Evolutionary conservation across 2,113 vertebrate genomes (phyloP).

Genomic region (Romanogobio albipinnatus): DNA sequence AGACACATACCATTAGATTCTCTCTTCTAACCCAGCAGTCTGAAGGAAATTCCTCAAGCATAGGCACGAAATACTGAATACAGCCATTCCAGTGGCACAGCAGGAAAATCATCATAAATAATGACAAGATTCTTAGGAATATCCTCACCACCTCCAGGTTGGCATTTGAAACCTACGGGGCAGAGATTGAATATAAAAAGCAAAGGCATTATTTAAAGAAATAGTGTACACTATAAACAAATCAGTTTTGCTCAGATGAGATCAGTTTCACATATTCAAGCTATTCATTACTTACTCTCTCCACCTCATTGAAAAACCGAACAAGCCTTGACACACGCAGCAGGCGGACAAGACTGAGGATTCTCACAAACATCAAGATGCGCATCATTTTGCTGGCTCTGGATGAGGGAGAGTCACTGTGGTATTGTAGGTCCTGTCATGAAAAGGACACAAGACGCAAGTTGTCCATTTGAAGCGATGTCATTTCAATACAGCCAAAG

Average conservation of each 20-base stretch:
- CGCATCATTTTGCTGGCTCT: conserved; percentile 76
- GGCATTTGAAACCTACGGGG: conserved; percentile 71
- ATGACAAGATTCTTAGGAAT: conserved; percentile 72
- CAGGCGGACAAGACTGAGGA: conserved; percentile 74
- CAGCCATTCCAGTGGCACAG: conserved; percentile 80
- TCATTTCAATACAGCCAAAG: not conserved
- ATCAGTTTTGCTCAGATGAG: not conserved
- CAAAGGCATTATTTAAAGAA: not conserved
- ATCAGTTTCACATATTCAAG: not conserved
- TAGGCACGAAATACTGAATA: conserved; percentile 79
- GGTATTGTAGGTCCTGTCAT: conserved; percentile 69
- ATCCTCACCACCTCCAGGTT: conserved; percentile 75
- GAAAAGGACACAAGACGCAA: not conserved
- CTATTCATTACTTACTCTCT: conserved; percentile 69
- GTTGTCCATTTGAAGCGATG: not conserved
- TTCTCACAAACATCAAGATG: conserved; percentile 77
- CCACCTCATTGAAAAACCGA: conserved; percentile 76
- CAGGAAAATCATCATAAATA: conserved; percentile 78
- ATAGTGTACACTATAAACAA: not conserved
- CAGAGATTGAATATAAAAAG: not conserved
- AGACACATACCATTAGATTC: conserved; percentile 73
- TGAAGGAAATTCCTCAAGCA: conserved; percentile 75
- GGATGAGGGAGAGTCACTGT: conserved; percentile 65
- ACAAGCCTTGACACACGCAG: conserved; percentile 74
- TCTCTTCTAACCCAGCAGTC: conserved; percentile 78